Conservation (phyloP, 2,888 invertebrate species). For the Aleiodes leptofemur region DNA sequence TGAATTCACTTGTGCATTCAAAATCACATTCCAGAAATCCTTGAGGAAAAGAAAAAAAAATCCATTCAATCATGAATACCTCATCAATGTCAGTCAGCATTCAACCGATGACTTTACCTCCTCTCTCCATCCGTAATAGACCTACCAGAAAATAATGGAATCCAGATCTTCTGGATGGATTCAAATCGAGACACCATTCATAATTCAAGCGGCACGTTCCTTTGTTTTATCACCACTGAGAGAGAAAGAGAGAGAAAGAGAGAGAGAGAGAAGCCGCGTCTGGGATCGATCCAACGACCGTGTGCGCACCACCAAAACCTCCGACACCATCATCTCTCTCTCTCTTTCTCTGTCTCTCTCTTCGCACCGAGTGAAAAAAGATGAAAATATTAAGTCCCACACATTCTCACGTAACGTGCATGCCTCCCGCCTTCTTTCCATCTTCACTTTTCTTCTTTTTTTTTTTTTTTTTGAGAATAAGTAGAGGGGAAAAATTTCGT, state of each 20-base stretch:
- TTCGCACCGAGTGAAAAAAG: not conserved
- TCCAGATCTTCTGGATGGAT: constrained; percentile 48
- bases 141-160: constrained; percentile 35
- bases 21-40: not conserved
- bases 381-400: constrained; percentile 11
- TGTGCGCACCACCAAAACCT: constrained; percentile 16
- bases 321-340: constrained; percentile 19
- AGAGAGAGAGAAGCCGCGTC: constrained; percentile 24
- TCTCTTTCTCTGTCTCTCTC: constrained; percentile 26
- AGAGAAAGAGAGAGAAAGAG: not conserved
- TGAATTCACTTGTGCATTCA: too few relatives aligned
- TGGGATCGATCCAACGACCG: constrained; percentile 28
- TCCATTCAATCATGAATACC: constrained; percentile 31
- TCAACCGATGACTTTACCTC: constrained; percentile 32
- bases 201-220: constrained; percentile 58
- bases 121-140: constrained; percentile 22
- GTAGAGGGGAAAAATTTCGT: not conserved
- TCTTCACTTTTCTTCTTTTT: constrained; percentile 7
- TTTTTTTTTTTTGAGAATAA: not conserved
- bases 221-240: constrained; percentile 55
- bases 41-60: not conserved
- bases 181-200: constrained; percentile 57
- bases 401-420: constrained; percentile 1
- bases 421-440: constrained; percentile 13
- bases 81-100: constrained; percentile 36